phyloP scores from a whole-genome alignment of 23 tunicate species.

The Styela clava region DNA sequence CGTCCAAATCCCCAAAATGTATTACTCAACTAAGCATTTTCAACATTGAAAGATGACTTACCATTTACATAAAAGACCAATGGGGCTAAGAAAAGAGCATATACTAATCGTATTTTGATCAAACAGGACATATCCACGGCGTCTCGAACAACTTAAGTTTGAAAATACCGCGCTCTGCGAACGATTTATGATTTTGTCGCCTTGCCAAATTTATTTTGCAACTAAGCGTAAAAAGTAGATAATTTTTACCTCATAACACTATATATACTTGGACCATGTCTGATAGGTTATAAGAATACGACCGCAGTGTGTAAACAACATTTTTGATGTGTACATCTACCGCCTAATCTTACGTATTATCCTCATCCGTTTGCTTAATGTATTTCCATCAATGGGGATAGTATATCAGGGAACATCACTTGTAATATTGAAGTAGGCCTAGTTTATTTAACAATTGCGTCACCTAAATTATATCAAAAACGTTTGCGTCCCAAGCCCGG shows the following conservation, averaged over 20 bases:
- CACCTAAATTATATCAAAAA: not conserved
- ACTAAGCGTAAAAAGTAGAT: too few species aligned
- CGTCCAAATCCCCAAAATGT: not conserved
- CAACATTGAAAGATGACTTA: too few species aligned
- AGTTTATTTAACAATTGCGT: not conserved
- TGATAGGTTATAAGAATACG: too few species aligned
- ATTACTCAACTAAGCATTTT: too few species aligned
- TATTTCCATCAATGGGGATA: not conserved
- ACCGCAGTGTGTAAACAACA: not conserved
- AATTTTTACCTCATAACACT: too few species aligned
- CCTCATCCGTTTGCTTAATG: not conserved
- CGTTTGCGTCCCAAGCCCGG: not conserved
- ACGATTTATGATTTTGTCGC: not conserved
- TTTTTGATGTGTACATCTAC: not conserved
- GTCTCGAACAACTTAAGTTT: not conserved
- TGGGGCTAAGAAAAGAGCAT: not conserved
- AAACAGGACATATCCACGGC: not conserved
- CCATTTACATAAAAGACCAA: not conserved
- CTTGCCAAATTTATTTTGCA: too few species aligned
- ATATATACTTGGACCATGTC: not conserved
- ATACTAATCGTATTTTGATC: not conserved
- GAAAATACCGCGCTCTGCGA: not conserved
- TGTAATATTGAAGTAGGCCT: not conserved
- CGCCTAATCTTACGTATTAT: not conserved
- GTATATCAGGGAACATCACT: not conserved